phyloP scores from a whole-genome alignment of 1,140 invertebrate species.

The Cydia splendana region DNA sequence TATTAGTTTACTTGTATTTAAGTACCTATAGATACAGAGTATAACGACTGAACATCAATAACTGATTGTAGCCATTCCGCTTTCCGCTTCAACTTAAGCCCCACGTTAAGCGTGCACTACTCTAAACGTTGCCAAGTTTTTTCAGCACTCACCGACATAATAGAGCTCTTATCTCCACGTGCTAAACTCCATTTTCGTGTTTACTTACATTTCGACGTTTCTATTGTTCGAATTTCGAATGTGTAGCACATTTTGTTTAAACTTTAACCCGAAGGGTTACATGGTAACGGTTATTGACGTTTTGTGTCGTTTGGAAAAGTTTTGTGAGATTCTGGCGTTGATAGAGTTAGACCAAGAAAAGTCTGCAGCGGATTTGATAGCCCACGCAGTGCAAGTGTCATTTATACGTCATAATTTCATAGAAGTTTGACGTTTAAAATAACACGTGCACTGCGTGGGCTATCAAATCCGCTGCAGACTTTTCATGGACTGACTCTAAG shows the following conservation, averaged over 20 bases:
- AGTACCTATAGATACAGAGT: too few relatives aligned
- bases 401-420: too few relatives aligned
- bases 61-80: background rate
- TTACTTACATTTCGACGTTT: conserved; percentile 3
- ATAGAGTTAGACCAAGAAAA: too few relatives aligned
- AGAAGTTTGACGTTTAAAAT: too few relatives aligned
- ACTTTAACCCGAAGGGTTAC: conserved; percentile 12
- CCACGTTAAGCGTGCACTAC: conserved; percentile 20
- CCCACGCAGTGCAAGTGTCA: too few relatives aligned
- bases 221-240: conserved; percentile 12
- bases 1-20: too few relatives aligned
- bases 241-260: conserved; percentile 20
- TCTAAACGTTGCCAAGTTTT: conserved; percentile 32
- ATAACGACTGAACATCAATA: too few relatives aligned
- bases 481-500: too few relatives aligned
- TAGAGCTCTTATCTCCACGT: conserved; percentile 27
- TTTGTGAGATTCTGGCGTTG: background rate
- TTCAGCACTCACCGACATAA: conserved; percentile 19
- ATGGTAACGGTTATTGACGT: conserved; percentile 15
- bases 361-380: too few relatives aligned
- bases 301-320: background rate
- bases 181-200: conserved; percentile 25
- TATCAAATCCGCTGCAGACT: too few relatives aligned
- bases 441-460: too few relatives aligned
- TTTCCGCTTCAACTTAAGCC: background rate